Evolutionary conservation across 2,113 vertebrate species (phyloP), one percentile per base, ranked within the genome.

Genomic region (Leptodactylus fuscus): DNA sequence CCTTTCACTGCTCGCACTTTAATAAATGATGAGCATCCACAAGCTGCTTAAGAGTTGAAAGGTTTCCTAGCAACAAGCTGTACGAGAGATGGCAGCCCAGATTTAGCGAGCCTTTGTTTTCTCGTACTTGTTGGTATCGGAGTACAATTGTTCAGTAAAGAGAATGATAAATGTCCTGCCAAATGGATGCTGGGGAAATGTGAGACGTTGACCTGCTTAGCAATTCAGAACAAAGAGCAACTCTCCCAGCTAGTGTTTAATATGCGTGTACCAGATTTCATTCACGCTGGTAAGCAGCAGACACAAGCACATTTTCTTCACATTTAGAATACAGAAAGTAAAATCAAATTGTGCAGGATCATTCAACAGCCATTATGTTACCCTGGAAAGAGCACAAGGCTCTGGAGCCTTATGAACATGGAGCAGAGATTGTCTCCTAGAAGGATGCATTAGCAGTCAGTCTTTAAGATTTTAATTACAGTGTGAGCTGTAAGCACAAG

Each of bases 121-220:
- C 81, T 86, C 76, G 90, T 90, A 87, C 91, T 88, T 67, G 91
- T 90, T 92, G 89, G 87, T 93, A 90, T 94, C 91, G 87, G 88
- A 81, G 89, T 88, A 89, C 89, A 92, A 93, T 94, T 94, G 93
- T 95, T 91, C 78, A 87, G 89, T 88, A 88, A 82, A 91, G 36
- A 91, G 90, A 92, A 92, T 95, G 91, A 92, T 94, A 92, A 93
- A 92, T 92, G 93, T 91, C 89, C 88, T 89, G 82, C 88, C 91
- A 82, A 88, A 93, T 92, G 91, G 91, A 93, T 90, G 86, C 88
- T 62, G 90, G 89, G 89, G 91, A 88, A 80, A 77, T 91, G 83
- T 89, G 87, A 78, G 85, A 88, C 89, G 85, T 89, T 88, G 55
- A 85, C 90, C 36, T 87, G 73, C 85, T 88, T 75, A 73, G 87